phyloP scores from a whole-genome alignment of 2,888 invertebrate species.

The Zelleria hepariella region DNA sequence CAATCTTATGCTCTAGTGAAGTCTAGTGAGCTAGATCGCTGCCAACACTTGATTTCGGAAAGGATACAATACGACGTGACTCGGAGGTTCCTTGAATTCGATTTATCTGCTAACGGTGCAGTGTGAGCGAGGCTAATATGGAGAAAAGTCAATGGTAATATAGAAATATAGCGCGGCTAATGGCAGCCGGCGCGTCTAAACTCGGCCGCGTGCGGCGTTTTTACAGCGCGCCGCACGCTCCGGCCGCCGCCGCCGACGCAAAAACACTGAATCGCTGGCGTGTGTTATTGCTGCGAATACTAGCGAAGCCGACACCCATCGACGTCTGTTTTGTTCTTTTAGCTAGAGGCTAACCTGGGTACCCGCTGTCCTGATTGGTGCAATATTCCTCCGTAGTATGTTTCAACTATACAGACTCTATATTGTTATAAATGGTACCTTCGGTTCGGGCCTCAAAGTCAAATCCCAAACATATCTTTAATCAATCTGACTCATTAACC shows the following conservation, averaged over 20 bases:
- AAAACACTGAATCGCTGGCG: not conserved
- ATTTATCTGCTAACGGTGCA: not conserved
- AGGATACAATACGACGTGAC: slow-evolving; percentile 10
- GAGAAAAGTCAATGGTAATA: not conserved
- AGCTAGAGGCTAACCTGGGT: not conserved
- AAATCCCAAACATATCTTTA: not conserved
- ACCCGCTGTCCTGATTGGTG: not conserved
- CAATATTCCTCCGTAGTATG: not conserved
- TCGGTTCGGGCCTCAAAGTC: no score
- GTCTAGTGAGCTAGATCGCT: slow-evolving; percentile 45
- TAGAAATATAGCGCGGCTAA: slow-evolving; percentile 1
- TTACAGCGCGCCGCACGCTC: not conserved
- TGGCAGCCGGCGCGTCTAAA: not conserved
- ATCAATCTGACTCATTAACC: not conserved
- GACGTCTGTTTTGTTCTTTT: not conserved
- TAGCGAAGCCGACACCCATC: not conserved
- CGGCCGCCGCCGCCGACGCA: not conserved
- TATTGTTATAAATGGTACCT: no score
- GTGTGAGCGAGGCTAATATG: not conserved
- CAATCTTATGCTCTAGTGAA: slow-evolving; percentile 45
- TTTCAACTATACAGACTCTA: no score
- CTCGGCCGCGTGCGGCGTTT: not conserved
- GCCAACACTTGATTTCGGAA: slow-evolving; percentile 14
- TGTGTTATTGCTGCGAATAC: not conserved
- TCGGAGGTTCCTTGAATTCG: not conserved